These are phyloP conservation scores for Troilus luridus DNA, from an alignment of 2,888 invertebrate species.

Conservation along the genomic window DNA sequence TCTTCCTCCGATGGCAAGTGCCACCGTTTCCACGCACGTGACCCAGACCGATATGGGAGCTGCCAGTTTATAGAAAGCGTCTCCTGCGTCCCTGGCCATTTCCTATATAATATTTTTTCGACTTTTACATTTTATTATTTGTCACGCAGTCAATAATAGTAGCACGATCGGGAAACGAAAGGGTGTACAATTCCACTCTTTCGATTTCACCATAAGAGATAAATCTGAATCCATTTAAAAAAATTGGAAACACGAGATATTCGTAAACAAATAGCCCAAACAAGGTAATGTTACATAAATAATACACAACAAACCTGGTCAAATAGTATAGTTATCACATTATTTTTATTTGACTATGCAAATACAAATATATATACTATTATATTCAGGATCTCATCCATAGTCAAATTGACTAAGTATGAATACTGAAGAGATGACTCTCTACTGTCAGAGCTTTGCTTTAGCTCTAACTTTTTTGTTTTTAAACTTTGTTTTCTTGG, in stretches of 20 bases:
- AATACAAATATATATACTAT: too few species aligned
- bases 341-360: too few species aligned
- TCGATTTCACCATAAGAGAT: background rate
- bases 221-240: background rate
- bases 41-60: conserved; percentile 50
- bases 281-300: background rate
- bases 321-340: too few species aligned
- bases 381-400: too few species aligned
- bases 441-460: too few species aligned
- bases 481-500: too few species aligned
- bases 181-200: background rate
- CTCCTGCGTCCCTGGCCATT: background rate
- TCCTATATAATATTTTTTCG: conserved; percentile 35
- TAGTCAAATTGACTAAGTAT: too few species aligned
- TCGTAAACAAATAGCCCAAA: background rate
- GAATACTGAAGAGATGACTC: too few species aligned
- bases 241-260: background rate
- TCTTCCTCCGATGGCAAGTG: background rate
- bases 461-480: too few species aligned
- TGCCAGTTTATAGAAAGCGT: conserved; percentile 47
- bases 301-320: too few species aligned
- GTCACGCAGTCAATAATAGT: background rate
- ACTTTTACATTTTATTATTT: conserved; percentile 32
- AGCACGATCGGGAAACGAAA: background rate
- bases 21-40: conserved; percentile 49